Evolutionary conservation across 30 jellyfish, hydroid and myxozoan species (phyloP), one percentile per base, ranked within the genome.

Genomic region (Aurelia aurita complex sp. Pacific): DNA sequence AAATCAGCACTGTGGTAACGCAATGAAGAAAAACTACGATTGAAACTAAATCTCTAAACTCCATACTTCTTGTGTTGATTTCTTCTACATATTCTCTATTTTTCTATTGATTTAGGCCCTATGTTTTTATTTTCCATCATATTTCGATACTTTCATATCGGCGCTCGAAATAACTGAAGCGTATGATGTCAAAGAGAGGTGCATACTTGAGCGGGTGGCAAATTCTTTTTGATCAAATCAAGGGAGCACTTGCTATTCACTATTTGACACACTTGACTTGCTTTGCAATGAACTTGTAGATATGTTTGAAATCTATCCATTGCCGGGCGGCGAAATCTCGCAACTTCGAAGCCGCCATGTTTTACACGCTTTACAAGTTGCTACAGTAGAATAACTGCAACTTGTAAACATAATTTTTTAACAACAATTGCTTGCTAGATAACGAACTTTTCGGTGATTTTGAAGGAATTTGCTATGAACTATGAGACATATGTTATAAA

Each of bases 131-230:
- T 69, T 14, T 23, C 69, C 52, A 69, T 69, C 19, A 35, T 38
- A 33, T 71, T 72, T 84, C 43, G 82, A 74, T 73, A 84, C 76
- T 63, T 66, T 67, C 82, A 84, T 43, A 51, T 64, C 85, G 63
- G 87, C 82, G 81, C 61, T 16, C 55, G 69, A 77, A 82, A 42
- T 36, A 72, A 71, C 74, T 67, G 73, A 51, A 50, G 63, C 79
- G 80, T 72, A 84, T 84, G 93, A 84, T 84, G 93, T 84, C 93
- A 84, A 84, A 54, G 54, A 53, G 51, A 50, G 87, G 77, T 67
- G 91, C 93, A 64, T 67, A 63, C 84, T 23, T 14, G 13, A 51
- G 52, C 93, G 9, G 93, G 93, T 84, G 93, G 93, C 84, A 50
- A 62, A 73, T 84, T 84, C 55, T 60, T 77, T 60, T 42, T 38